Evolutionary conservation across 2,113 vertebrate species (phyloP).

Genomic region (Vulpes ferrilata): DNA sequence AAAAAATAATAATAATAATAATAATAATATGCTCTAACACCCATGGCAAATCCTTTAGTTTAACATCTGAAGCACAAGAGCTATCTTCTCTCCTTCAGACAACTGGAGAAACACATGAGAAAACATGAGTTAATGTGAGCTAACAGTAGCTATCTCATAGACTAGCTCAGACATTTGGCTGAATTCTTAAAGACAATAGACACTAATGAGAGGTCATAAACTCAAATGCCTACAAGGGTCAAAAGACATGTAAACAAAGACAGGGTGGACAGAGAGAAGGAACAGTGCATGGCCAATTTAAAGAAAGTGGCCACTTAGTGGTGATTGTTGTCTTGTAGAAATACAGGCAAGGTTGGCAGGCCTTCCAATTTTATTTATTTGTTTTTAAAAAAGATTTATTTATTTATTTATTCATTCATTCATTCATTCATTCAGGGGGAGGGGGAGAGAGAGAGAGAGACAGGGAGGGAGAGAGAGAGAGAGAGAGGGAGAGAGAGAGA

Average conservation of each 20-base stretch:
- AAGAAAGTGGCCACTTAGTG: not conserved
- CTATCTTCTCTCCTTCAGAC: not conserved
- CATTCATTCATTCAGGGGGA: too few species aligned
- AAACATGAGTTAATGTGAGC: constrained; percentile 44
- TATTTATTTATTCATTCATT: too few species aligned
- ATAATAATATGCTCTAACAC: not conserved
- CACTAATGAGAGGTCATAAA: constrained; percentile 28
- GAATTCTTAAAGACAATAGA: constrained; percentile 48
- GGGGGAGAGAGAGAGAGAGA: too few species aligned
- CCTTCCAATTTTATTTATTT: constrained; percentile 7
- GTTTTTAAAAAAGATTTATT: too few species aligned
- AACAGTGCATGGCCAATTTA: not conserved
- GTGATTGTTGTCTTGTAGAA: not conserved
- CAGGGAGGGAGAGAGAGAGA: too few species aligned
- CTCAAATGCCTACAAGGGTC: constrained; percentile 4
- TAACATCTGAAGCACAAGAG: not conserved
- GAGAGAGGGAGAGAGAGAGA: too few species aligned
- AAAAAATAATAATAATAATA: too few species aligned
- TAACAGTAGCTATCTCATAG: not conserved
- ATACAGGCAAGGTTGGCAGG: not conserved
- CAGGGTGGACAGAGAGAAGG: not conserved
- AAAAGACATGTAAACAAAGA: not conserved
- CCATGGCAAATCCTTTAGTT: constrained; percentile 8
- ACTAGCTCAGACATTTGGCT: not conserved
- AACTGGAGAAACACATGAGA: not conserved